These are phyloP conservation scores for Troilus luridus DNA, from an alignment of 2,888 invertebrate genomes.

Conservation along the genomic window DNA sequence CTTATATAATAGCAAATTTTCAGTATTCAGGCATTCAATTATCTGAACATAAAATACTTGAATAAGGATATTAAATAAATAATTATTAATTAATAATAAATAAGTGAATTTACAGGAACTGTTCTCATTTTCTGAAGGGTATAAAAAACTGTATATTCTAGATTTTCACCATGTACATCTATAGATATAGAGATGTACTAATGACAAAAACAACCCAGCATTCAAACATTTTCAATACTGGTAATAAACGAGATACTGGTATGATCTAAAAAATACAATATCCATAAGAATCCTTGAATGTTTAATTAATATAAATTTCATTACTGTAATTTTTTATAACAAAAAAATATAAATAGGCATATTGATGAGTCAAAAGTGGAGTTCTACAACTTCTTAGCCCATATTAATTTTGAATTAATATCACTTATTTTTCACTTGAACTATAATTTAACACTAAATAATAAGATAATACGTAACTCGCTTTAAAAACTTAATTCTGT, in stretches of 20 bases:
- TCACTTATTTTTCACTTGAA: not conserved
- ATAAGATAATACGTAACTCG: not conserved
- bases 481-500: not conserved
- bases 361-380: not conserved
- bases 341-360: not conserved
- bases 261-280: not conserved
- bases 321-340: not conserved
- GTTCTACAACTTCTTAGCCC: not conserved
- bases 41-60: not conserved
- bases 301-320: not conserved
- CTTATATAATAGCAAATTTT: not conserved
- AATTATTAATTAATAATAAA: not conserved
- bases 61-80: not conserved
- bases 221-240: not conserved
- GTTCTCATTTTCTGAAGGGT: not conserved
- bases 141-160: not conserved
- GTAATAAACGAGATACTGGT: not conserved
- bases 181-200: not conserved
- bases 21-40: not conserved
- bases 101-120: not conserved
- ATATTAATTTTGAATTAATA: not conserved
- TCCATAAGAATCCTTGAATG: not conserved
- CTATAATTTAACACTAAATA: not conserved
- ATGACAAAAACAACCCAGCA: not conserved
- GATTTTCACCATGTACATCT: not conserved